Conservation (phyloP, 92 coral and sea anemone species). For the Phenganax subtilis region DNA sequence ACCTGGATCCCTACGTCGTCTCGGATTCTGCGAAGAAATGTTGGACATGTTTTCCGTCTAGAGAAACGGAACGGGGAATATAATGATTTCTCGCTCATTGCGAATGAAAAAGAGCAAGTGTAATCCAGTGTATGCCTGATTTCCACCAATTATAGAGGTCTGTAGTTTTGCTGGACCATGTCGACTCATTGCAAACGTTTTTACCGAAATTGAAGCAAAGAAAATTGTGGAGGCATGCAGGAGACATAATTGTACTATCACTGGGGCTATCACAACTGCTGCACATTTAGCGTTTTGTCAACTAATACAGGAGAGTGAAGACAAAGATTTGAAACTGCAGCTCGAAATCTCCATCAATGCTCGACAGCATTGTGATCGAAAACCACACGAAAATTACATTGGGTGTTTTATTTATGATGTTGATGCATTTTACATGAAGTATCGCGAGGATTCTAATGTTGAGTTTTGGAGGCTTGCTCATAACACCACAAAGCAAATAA, state of each 20-base stretch:
- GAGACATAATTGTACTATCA: neutral
- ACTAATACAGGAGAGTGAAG: neutral
- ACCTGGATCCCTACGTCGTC: too few relatives aligned
- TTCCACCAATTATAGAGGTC: neutral
- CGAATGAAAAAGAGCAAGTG: neutral
- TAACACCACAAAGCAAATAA: neutral
- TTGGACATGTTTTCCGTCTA: too few relatives aligned
- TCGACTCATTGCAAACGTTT: neutral
- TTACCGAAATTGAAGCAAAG: slow-evolving; percentile 4
- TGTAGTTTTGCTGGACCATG: neutral
- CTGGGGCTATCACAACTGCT: too few relatives aligned
- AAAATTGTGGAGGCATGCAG: slow-evolving; percentile 4
- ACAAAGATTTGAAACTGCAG: neutral
- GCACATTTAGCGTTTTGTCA: slow-evolving; percentile 8
- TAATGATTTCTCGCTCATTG: too few relatives aligned
- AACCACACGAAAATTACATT: slow-evolving; percentile 15
- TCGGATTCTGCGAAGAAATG: too few relatives aligned
- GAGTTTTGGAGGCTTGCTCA: slow-evolving; percentile 22
- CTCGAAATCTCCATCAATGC: neutral
- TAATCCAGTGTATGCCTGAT: neutral
- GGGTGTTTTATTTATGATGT: neutral
- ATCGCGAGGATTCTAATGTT: neutral
- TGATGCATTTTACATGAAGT: neutral
- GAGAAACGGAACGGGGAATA: too few relatives aligned
- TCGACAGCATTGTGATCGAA: slow-evolving; percentile 12